These are phyloP conservation scores for Drosophila testacea DNA, from an alignment of 2,888 invertebrate genomes.

Conservation along the genomic window DNA sequence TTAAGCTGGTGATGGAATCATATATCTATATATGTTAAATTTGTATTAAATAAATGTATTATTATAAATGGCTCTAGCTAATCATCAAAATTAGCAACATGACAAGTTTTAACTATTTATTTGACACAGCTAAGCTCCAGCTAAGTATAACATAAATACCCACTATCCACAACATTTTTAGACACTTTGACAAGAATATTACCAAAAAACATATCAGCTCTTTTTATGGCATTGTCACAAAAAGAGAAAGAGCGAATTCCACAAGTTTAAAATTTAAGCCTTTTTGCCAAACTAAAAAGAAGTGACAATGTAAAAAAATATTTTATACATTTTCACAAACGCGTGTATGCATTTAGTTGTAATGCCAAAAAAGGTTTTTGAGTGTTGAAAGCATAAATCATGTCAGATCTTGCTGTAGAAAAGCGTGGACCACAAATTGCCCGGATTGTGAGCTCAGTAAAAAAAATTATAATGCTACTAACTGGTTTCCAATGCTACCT, in stretches of 20 bases:
- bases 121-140: neutral
- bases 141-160: neutral
- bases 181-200: slow-evolving; percentile 4
- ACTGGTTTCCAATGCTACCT: slow-evolving; percentile 23
- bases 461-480: slow-evolving; percentile 9
- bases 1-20: slow-evolving; percentile 17
- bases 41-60: no score
- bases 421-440: slow-evolving; percentile 33
- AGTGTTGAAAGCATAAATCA: slow-evolving; percentile 39
- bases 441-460: slow-evolving; percentile 16
- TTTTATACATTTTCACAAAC: neutral
- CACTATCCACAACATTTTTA: neutral
- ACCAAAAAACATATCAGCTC: neutral
- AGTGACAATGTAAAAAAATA: neutral
- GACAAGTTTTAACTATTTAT: neutral
- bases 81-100: slow-evolving; percentile 1
- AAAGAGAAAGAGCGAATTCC: neutral
- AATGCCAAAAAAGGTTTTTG: slow-evolving; percentile 8
- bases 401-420: slow-evolving; percentile 15
- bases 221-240: slow-evolving; percentile 11
- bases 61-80: neutral
- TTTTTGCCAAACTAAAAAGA: slow-evolving; percentile 17
- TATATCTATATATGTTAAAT: neutral
- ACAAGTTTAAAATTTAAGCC: slow-evolving; percentile 15
- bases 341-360: neutral